Evolutionary conservation across 2,797 vertebrate species (phyloP).

Genomic region (Chrysolophus pictus): DNA sequence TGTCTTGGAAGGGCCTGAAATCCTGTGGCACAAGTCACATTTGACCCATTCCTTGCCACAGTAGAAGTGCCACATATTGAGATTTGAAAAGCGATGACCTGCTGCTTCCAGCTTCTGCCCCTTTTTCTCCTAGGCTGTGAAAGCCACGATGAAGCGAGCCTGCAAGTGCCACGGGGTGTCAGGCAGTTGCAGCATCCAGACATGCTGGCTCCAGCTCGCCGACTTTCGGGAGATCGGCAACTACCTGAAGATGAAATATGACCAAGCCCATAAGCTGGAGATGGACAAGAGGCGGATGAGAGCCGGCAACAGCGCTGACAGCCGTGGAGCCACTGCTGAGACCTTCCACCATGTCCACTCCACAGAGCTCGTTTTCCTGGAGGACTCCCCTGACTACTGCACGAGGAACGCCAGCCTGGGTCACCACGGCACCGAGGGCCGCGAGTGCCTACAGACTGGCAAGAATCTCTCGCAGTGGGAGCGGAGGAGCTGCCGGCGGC

Average conservation of each 20-base stretch:
- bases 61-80: not conserved
- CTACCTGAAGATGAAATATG: conserved; percentile 91
- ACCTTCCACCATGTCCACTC: conserved; percentile 83
- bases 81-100: not conserved
- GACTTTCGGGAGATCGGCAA: conserved; percentile 92
- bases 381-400: conserved; percentile 96
- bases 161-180: conserved; percentile 98
- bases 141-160: conserved; percentile 89
- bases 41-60: fast-evolving
- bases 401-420: conserved; percentile 89
- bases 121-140: conserved; percentile 85
- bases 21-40: fast-evolving
- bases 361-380: conserved; percentile 90
- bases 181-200: conserved; percentile 96
- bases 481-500: conserved; percentile 86
- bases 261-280: conserved; percentile 91
- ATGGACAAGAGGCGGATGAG: conserved; percentile 88
- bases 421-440: conserved; percentile 89
- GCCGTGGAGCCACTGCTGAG: conserved; percentile 82
- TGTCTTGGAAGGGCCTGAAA: not conserved
- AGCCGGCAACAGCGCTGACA: conserved; percentile 92
- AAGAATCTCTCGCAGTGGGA: conserved; percentile 86
- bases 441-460: conserved; percentile 89
- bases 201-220: conserved; percentile 95
- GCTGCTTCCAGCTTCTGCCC: not conserved